Evolutionary conservation across 2,888 invertebrate genomes (phyloP).

Genomic region (Acronicta aceris): DNA sequence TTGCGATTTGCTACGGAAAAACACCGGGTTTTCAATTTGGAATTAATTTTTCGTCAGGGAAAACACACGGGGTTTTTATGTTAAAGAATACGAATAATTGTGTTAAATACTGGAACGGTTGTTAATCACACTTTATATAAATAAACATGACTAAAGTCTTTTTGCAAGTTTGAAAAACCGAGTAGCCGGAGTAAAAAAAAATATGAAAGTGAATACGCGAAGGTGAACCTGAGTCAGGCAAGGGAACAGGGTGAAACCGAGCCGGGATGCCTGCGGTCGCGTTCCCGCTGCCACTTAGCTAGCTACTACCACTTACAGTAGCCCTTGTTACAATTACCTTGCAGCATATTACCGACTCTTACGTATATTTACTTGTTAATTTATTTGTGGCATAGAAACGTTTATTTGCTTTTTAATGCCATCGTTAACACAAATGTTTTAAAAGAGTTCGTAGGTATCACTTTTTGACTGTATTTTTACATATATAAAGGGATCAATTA

Average conservation of each 20-base stretch:
- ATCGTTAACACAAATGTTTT: neutral
- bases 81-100: neutral
- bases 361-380: conserved; percentile 31
- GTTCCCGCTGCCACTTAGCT: conserved; percentile 46
- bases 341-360: conserved; percentile 33
- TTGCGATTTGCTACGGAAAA: no score
- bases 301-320: conserved; percentile 42
- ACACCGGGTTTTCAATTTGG: neutral
- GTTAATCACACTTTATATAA: conserved; percentile 10
- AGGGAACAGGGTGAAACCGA: conserved; percentile 71
- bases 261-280: conserved; percentile 74
- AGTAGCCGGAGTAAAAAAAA: conserved; percentile 63
- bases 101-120: conserved; percentile 3
- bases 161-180: conserved; percentile 62
- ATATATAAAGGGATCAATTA: no score
- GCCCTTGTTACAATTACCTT: conserved; percentile 42
- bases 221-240: conserved; percentile 69
- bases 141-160: conserved; percentile 18
- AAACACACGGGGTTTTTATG: conserved; percentile 1
- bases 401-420: conserved; percentile 5
- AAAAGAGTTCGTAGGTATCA: no score
- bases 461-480: no score
- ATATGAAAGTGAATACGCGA: conserved; percentile 78
- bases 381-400: conserved; percentile 21
- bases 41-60: neutral